These are phyloP conservation scores for Brachionichthys hirsutus DNA, from an alignment of 2,113 vertebrate species.

Conservation along the genomic window DNA sequence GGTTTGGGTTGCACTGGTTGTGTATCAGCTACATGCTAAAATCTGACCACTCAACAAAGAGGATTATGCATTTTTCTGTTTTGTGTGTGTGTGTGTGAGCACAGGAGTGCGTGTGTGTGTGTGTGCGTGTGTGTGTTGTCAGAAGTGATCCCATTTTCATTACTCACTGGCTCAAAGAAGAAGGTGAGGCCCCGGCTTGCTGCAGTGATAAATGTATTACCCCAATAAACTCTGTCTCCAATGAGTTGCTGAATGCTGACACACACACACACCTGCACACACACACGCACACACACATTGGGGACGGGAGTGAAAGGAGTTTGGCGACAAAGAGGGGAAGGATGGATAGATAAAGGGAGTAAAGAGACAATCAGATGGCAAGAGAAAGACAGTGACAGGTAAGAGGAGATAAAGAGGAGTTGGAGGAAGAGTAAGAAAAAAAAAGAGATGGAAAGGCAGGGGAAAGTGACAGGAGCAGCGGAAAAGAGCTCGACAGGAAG, in stretches of 20 bases:
- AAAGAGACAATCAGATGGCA: slow-evolving; percentile 70
- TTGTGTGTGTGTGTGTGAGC: slow-evolving; percentile 3
- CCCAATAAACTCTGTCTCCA: slow-evolving; percentile 73
- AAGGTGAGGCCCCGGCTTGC: slow-evolving; percentile 71
- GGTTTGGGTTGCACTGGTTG: slow-evolving; percentile 4
- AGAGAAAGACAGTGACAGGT: slow-evolving; percentile 65
- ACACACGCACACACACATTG: slow-evolving; percentile 14
- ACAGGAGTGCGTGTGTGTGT: slow-evolving; percentile 39
- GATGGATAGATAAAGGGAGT: slow-evolving; percentile 60
- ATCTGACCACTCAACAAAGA: slow-evolving; percentile 25
- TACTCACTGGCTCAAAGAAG: slow-evolving; percentile 79
- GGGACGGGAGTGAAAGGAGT: slow-evolving; percentile 28
- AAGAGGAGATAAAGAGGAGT: slow-evolving; percentile 68
- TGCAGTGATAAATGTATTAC: slow-evolving; percentile 78
- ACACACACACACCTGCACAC: slow-evolving; percentile 33
- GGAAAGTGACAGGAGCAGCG: slow-evolving; percentile 58
- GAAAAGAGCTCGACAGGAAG: slow-evolving; percentile 41
- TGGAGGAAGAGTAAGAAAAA: slow-evolving; percentile 36
- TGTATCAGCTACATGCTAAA: slow-evolving; percentile 18
- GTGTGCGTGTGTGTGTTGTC: slow-evolving; percentile 69
- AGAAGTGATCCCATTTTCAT: slow-evolving; percentile 80
- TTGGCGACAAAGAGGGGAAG: slow-evolving; percentile 45
- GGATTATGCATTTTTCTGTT: slow-evolving; percentile 18
- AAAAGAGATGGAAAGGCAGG: slow-evolving; percentile 44
- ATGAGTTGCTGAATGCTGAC: slow-evolving; percentile 70